phyloP scores from a whole-genome alignment of 2,888 invertebrate species.

The Graphium colonna region DNA sequence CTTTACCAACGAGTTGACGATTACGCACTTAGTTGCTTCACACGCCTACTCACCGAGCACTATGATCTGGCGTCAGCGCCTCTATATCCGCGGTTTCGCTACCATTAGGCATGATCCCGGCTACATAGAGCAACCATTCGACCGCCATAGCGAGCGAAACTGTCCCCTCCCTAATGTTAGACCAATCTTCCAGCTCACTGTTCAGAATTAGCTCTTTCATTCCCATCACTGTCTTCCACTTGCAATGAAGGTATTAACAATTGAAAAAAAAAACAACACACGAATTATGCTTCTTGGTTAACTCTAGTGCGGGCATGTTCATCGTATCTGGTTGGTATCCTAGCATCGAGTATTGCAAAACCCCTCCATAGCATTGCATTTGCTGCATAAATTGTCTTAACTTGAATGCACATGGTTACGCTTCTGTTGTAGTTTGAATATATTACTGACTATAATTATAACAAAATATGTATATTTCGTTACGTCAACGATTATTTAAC shows the following conservation, averaged over 20 bases:
- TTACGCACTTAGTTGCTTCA: conserved; percentile 76
- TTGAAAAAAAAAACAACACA: conserved; percentile 38
- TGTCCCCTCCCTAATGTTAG: conserved; percentile 27
- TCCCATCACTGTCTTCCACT: conserved; percentile 51
- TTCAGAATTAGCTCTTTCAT: conserved; percentile 40
- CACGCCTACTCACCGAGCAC: conserved; percentile 76
- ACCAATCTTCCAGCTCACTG: conserved; percentile 27
- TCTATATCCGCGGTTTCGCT: conserved; percentile 47
- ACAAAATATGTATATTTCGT: not conserved
- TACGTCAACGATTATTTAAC: conserved; percentile 7
- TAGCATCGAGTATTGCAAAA: conserved; percentile 61
- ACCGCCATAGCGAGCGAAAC: conserved; percentile 47
- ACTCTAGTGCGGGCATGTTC: conserved; percentile 75
- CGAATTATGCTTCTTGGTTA: conserved; percentile 78
- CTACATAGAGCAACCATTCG: conserved; percentile 39
- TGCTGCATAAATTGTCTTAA: conserved; percentile 3
- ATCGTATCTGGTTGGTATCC: conserved; percentile 73
- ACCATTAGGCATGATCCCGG: conserved; percentile 66
- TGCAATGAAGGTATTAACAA: conserved; percentile 37
- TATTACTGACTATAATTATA: conserved; percentile 11
- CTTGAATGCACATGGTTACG: conserved; percentile 61
- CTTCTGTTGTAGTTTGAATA: conserved; percentile 63
- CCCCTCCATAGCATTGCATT: conserved; percentile 51
- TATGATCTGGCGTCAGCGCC: conserved; percentile 34
- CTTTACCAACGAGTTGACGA: conserved; percentile 63